These are phyloP conservation scores for Chaetophractus vellerosus DNA, from an alignment of 2,797 vertebrate genomes.

Conservation along the genomic window DNA sequence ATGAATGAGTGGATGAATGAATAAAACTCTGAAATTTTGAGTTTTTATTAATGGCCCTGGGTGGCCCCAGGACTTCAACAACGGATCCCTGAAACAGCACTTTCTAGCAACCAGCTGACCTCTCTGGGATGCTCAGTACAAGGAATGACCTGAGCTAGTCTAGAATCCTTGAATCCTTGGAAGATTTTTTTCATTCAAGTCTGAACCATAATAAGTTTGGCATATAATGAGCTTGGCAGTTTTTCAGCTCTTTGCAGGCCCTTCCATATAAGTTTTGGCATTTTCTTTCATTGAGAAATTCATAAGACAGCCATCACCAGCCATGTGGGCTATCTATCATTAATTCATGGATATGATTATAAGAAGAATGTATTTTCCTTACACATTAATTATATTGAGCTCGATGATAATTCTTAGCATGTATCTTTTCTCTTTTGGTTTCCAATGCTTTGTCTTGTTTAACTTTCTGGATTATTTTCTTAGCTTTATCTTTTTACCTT, in stretches of 20 bases:
- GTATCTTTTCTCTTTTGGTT: not conserved
- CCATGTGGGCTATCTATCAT: not conserved
- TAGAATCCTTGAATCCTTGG: not conserved
- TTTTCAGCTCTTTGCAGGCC: slow-evolving; percentile 35
- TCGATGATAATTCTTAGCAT: not conserved
- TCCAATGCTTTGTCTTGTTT: slow-evolving; percentile 12
- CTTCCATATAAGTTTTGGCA: not conserved
- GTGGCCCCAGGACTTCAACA: not conserved
- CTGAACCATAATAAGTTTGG: not conserved
- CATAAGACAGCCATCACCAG: not conserved
- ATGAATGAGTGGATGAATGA: not conserved
- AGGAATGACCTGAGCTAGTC: not conserved
- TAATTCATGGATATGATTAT: not conserved
- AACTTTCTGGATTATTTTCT: slow-evolving; percentile 19
- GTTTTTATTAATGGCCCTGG: not conserved
- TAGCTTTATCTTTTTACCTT: slow-evolving; percentile 24
- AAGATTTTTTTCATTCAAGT: slow-evolving; percentile 12
- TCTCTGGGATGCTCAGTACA: not conserved
- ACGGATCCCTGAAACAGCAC: not conserved
- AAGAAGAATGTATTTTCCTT: slow-evolving; percentile 35
- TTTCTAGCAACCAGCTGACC: not conserved
- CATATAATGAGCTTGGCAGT: not conserved
- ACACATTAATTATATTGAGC: not conserved
- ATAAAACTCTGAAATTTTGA: not conserved
- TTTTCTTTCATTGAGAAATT: slow-evolving; percentile 51